Percentiles rank a stretch among this genome's conserved stretches.
Evolutionary conservation across 2,113 vertebrate species (phyloP).

Genomic region (Erinaceus europaeus): DNA sequence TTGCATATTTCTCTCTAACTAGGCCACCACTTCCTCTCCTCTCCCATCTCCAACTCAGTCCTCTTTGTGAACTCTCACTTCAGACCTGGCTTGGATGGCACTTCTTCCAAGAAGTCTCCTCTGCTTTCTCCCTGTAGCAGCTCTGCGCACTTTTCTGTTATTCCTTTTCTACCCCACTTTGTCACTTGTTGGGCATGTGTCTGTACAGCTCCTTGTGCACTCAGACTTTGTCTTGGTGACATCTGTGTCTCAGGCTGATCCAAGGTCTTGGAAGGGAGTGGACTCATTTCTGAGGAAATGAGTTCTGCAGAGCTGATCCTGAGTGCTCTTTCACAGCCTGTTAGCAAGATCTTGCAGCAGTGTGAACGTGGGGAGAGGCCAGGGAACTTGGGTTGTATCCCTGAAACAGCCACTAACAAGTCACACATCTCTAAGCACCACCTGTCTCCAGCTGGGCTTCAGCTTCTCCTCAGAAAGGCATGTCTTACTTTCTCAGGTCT

Average conservation of each 20-base stretch:
- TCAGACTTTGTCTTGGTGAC: background rate
- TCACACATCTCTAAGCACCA: rapidly evolving
- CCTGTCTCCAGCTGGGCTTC: background rate
- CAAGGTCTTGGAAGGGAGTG: background rate
- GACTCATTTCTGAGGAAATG: background rate
- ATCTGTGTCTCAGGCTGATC: background rate
- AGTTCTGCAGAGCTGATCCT: background rate
- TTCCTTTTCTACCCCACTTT: background rate
- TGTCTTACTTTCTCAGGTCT: background rate
- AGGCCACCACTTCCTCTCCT: background rate
- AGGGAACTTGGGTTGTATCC: rapidly evolving
- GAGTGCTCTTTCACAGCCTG: background rate
- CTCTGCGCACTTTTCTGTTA: background rate
- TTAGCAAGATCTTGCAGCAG: background rate
- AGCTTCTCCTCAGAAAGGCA: background rate
- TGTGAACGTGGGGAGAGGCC: background rate
- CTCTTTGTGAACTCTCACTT: background rate
- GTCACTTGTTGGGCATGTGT: background rate
- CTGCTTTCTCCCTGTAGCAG: background rate
- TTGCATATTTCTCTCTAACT: background rate
- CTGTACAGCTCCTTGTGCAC: background rate
- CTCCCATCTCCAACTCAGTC: background rate
- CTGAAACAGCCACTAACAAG: background rate
- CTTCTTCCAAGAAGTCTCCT: background rate
- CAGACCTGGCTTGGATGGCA: background rate